phyloP scores from a whole-genome alignment of 1,140 invertebrate species.

The Scylla paramamosain region DNA sequence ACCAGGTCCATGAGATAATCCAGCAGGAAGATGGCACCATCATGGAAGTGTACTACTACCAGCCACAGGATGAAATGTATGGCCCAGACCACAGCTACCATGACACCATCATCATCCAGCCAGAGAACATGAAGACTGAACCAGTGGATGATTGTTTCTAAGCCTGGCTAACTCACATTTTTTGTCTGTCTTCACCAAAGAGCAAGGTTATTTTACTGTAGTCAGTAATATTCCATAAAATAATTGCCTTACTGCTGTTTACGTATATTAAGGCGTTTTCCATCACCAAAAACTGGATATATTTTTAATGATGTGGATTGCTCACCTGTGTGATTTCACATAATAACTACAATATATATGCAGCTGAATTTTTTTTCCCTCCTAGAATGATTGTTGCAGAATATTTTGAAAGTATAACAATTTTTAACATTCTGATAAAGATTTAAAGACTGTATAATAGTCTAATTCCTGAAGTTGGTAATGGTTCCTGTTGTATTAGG shows the following conservation, averaged over 20 bases:
- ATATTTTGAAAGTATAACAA: too few relatives aligned
- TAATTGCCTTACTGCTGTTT: not conserved
- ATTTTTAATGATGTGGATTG: not conserved
- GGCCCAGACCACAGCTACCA: constrained; percentile 18
- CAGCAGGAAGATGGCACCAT: constrained; percentile 67
- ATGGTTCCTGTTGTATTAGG: too few relatives aligned
- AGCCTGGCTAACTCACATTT: not conserved
- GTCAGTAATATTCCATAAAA: not conserved
- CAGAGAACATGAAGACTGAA: constrained; percentile 59
- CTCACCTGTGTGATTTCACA: not conserved
- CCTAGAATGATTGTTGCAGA: too few relatives aligned
- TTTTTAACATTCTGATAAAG: too few relatives aligned
- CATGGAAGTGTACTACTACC: constrained; percentile 65
- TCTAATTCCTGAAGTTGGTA: too few relatives aligned
- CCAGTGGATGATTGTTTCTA: not conserved
- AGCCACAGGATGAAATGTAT: constrained; percentile 41
- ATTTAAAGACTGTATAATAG: too few relatives aligned
- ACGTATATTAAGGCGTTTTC: not conserved
- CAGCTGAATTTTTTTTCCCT: not conserved
- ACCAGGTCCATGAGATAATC: constrained; percentile 69
- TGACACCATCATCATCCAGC: constrained; percentile 53
- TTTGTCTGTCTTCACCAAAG: not conserved
- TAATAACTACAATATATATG: not conserved
- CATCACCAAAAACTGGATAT: not conserved
- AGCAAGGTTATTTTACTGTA: not conserved